Conservation (phyloP, 1,140 invertebrate genomes). For the Nasonia longicornis region DNA sequence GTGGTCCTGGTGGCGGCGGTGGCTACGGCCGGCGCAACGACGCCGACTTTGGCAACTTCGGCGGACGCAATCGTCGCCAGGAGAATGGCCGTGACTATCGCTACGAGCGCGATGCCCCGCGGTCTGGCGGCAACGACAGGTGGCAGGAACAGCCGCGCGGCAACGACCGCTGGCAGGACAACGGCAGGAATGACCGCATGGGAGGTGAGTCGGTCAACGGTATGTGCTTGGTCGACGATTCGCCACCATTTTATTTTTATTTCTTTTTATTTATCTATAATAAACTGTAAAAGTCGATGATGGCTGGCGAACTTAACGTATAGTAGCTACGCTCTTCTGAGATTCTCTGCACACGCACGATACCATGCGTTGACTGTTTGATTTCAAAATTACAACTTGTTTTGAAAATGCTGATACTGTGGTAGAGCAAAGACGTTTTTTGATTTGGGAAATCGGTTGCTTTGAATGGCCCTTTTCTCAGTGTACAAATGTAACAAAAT, state of each 20-base stretch:
- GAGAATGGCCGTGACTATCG: constrained; percentile 52
- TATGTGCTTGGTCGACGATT: no score
- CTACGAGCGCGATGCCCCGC: constrained; percentile 65
- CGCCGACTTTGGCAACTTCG: constrained; percentile 65
- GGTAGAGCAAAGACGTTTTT: background rate
- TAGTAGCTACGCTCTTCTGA: no score
- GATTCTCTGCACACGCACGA: no score
- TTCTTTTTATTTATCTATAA: no score
- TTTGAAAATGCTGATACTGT: background rate
- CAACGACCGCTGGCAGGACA: constrained; percentile 84
- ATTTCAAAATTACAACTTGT: no score
- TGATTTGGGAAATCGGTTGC: background rate
- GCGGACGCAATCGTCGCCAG: constrained; percentile 63
- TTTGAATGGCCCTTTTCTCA: background rate
- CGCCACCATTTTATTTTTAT: no score
- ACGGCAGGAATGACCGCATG: constrained; percentile 66
- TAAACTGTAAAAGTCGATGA: no score
- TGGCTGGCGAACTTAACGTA: no score
- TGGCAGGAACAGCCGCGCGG: constrained; percentile 69
- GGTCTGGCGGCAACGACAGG: constrained; percentile 59
- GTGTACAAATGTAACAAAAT: background rate
- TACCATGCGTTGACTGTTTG: no score
- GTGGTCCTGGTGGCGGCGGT: constrained; percentile 70
- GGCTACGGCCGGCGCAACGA: constrained; percentile 69
- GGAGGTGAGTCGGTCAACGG: constrained; percentile 38